phyloP scores from a whole-genome alignment of 2,113 vertebrate species.

The Calidris pugnax region DNA sequence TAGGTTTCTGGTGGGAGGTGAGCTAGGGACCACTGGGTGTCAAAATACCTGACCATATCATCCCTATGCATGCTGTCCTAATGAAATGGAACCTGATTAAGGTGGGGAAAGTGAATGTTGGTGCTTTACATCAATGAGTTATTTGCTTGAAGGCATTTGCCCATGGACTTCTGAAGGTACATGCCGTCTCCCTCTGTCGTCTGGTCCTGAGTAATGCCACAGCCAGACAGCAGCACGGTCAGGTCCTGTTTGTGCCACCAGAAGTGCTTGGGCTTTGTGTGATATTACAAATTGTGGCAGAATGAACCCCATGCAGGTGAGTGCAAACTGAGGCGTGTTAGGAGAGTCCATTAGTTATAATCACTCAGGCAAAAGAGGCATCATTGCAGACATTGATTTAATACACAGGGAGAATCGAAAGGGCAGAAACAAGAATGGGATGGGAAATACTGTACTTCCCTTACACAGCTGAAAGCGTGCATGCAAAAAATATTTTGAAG shows the following conservation, averaged over 20 bases:
- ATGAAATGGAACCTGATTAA: not conserved
- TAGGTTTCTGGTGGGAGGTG: not conserved
- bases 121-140: not conserved
- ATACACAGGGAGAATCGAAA: not conserved
- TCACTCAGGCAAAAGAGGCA: not conserved
- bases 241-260: not conserved
- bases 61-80: not conserved
- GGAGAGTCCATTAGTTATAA: not conserved
- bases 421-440: not conserved
- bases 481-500: not conserved
- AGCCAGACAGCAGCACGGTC: not conserved
- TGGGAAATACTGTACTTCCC: not conserved
- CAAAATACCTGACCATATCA: not conserved
- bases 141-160: not conserved
- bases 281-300: not conserved
- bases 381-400: not conserved
- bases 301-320: not conserved
- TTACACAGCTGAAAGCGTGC: fast-evolving
- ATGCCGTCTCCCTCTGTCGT: not conserved
- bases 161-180: not conserved
- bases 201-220: not conserved
- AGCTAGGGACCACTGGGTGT: not conserved
- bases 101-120: too few relatives aligned
- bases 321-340: not conserved
- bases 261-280: not conserved